A percentile compares a stretch with the other conserved stretches of the same genome.
phyloP scores from a whole-genome alignment of 2,797 vertebrate species.

The Nyctibius grandis region DNA sequence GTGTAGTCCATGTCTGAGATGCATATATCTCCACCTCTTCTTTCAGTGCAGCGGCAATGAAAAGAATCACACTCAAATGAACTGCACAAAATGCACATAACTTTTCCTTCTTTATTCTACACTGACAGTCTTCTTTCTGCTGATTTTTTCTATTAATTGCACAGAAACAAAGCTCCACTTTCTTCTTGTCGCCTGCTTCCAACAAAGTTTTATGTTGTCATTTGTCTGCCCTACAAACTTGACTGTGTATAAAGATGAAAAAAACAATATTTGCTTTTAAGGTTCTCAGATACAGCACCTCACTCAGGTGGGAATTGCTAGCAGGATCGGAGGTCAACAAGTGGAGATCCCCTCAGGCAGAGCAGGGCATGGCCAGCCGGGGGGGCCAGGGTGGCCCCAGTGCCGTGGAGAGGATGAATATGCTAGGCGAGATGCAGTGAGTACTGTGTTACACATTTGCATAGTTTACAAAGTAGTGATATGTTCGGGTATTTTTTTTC shows the following conservation, averaged over 20 bases:
- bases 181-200: conserved; percentile 23
- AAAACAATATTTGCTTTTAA: conserved; percentile 72
- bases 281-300: conserved; percentile 95
- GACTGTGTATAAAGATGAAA: conserved; percentile 66
- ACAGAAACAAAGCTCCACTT: conserved; percentile 17
- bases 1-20: background rate
- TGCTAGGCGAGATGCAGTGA: conserved; percentile 88
- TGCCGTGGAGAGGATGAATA: conserved; percentile 85
- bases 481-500: conserved; percentile 36
- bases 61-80: background rate
- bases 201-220: conserved; percentile 42
- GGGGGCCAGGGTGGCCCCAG: conserved; percentile 86
- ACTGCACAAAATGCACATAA: background rate
- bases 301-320: conserved; percentile 94
- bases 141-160: conserved; percentile 2
- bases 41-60: background rate
- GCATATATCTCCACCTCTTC: background rate
- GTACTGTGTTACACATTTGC: conserved; percentile 70
- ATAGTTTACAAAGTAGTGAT: conserved; percentile 65
- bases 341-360: conserved; percentile 81
- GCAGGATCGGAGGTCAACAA: conserved; percentile 87
- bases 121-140: conserved; percentile 32
- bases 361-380: conserved; percentile 85
- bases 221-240: conserved; percentile 62
- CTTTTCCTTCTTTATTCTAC: background rate